Evolutionary conservation across 2,797 vertebrate genomes (phyloP).

Genomic region (Helarctos malayanus): DNA sequence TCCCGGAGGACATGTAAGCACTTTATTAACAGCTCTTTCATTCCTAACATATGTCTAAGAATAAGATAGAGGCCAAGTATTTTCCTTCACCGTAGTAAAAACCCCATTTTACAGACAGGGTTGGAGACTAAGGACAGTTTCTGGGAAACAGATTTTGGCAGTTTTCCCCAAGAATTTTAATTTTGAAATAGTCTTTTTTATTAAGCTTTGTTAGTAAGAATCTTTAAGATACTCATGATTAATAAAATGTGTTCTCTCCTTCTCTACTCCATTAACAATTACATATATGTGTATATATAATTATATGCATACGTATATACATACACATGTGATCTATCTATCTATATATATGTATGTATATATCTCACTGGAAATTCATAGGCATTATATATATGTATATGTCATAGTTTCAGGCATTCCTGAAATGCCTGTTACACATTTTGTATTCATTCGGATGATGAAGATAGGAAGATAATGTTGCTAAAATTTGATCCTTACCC

Average conservation of each 20-base stretch:
- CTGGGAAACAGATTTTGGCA: conserved; percentile 58
- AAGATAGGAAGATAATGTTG: background rate
- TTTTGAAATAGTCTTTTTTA: conserved; percentile 62
- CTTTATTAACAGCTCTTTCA: conserved; percentile 77
- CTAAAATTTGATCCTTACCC: background rate
- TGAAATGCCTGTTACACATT: background rate
- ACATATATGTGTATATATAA: background rate
- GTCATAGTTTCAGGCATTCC: background rate
- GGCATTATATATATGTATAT: background rate
- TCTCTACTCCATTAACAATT: background rate
- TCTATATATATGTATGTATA: background rate
- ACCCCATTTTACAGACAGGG: conserved; percentile 78
- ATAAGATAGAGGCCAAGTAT: conserved; percentile 61
- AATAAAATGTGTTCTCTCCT: conserved; percentile 62
- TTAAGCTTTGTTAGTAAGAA: conserved; percentile 48
- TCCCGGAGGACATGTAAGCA: conserved; percentile 56
- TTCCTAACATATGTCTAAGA: conserved; percentile 76
- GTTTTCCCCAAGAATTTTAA: conserved; percentile 67
- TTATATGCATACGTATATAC: background rate
- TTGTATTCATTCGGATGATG: conserved; percentile 11
- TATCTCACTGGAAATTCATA: background rate
- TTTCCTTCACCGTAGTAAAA: conserved; percentile 71
- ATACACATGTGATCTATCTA: background rate
- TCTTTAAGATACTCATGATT: conserved; percentile 55
- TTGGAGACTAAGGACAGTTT: conserved; percentile 58